Evolutionary conservation across 2,888 invertebrate species (phyloP), one percentile per base, ranked within the genome.

Genomic region (Zaprionus obscuricornis): DNA sequence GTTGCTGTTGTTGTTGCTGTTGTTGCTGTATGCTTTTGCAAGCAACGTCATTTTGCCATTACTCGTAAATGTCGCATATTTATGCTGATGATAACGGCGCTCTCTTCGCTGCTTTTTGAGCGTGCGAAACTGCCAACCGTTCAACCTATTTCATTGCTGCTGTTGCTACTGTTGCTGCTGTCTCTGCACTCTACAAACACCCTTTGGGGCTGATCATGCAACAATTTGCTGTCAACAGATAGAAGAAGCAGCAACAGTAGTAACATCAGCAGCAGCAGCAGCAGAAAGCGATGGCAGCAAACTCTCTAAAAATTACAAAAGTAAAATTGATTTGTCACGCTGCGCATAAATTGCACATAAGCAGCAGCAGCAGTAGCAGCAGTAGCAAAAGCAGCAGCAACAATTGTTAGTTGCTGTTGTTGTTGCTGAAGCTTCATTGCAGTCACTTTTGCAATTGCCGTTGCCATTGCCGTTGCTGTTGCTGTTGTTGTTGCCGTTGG

Each of bases 341-440:
- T 85, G 87, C 83, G 79, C 87, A 86, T 87, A 88, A 88, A 88
- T 87, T 88, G 85, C 88, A 81, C 72, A 87, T 85, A 82, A 83
- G 65, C 65, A 68, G 54, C 51, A 55, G 65, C 72, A 60, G 59
- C 64, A 43, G n/a, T 50, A 47, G n/a, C 49, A 52, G 5, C 59
- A 50, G 1, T 8, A 24, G 24, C 24, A 24, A 8, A 29, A 31
- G 6, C 51, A 40, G 46, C 68, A 68, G 46, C 58, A 63, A 57
- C 42, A 63, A 42, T 55, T 37, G 37, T 8, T 22, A 8, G 37
- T 45, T 16, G 31, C 1, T 33, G 56, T 31, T 56, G 50, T 2
- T 57, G 45, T 14, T 39, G 36, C 2, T 52, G 26, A 14, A 34
- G 7, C 17, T 17, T 56, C 58, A 33, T 27, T 58, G 50, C 42